Base-by-base conservation (phyloP, 2,888 invertebrate genomes). In the Macrophya alboannulata region DNA sequence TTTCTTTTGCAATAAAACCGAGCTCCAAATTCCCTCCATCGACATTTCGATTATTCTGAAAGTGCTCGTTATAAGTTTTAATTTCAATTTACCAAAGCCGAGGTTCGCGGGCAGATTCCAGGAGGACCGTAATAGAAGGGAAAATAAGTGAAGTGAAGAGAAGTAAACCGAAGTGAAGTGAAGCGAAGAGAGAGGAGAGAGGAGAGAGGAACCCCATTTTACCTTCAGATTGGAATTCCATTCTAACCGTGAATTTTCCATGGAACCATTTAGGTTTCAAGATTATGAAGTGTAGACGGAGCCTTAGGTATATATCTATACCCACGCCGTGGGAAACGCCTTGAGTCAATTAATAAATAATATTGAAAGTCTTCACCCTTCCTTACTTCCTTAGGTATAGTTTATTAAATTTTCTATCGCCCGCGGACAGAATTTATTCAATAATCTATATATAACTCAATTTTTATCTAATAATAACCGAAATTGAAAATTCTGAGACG, bases 401-500 rank as follows among this genome's bases (percentile, higher is more conserved):
- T 81, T 81, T 81, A 81, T 81, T 59, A 37, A 81, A 59, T 81
- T 81, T 79, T 62, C 62, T 43, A 40, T 81, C 62, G n/a, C 59
- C n/a, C 43, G 17, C 43, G 15, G 8, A 10, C 48, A 8, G 51
- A 21, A 4, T 31, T 81, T 25, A 81, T 81, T 62, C 62, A 10
- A 59, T 81, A 62, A 81, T 81, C 79, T 43, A 40, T 31, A 40
- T 31, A 31, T 81, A 59, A 81, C n/a, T 21, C 40, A 62, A 81
- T 81, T 81, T 81, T 25, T 31, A 17, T 37, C 37, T 17, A 62
- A 62, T 59, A n/a, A 21, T n/a, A 59, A 59, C 1, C n/a, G 12
- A 62, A 62, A 59, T 59, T 62, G 40, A 21, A 40, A 40, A 81
- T 81, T 59, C 59, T 17, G 10, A 12, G 15, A 45, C 21, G 10